Conservation (phyloP, 2,888 invertebrate species). For the Arge pagana region DNA sequence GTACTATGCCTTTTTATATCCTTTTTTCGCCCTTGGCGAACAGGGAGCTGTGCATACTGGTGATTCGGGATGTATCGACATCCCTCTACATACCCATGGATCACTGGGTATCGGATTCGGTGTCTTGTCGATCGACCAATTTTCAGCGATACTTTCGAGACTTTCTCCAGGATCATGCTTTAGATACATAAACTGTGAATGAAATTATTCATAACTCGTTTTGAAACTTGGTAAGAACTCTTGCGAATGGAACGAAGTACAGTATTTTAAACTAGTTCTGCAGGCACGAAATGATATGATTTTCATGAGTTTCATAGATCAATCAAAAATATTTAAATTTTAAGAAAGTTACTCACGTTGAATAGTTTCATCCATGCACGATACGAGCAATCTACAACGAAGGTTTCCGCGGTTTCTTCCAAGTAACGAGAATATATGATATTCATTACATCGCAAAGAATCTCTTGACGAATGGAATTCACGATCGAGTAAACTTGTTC, state of each 20-base stretch:
- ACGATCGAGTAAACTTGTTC: conserved; percentile 7
- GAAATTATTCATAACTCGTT: neutral
- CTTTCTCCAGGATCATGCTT: conserved; percentile 18
- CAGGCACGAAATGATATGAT: neutral
- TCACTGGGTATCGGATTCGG: conserved; percentile 9
- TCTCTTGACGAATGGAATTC: conserved; percentile 12
- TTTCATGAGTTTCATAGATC: neutral
- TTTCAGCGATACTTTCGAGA: conserved; percentile 6
- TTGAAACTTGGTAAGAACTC: conserved; percentile 4
- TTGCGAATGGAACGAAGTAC: neutral
- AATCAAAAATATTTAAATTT: neutral
- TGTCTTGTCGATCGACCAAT: conserved; percentile 8
- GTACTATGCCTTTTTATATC: no score
- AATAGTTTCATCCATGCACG: conserved; percentile 9
- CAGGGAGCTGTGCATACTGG: neutral
- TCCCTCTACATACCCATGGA: conserved; percentile 9
- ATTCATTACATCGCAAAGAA: conserved; percentile 11
- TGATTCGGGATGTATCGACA: neutral
- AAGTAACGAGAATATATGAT: conserved; percentile 13
- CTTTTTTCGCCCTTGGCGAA: neutral
- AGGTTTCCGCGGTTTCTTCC: conserved; percentile 1
- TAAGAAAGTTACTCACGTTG: conserved; percentile 1
- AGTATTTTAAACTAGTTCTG: neutral
- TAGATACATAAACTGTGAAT: conserved; percentile 10
- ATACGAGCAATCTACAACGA: conserved; percentile 13